Evolutionary conservation across 2,888 invertebrate species (phyloP).

Genomic region (Spisula solida): DNA sequence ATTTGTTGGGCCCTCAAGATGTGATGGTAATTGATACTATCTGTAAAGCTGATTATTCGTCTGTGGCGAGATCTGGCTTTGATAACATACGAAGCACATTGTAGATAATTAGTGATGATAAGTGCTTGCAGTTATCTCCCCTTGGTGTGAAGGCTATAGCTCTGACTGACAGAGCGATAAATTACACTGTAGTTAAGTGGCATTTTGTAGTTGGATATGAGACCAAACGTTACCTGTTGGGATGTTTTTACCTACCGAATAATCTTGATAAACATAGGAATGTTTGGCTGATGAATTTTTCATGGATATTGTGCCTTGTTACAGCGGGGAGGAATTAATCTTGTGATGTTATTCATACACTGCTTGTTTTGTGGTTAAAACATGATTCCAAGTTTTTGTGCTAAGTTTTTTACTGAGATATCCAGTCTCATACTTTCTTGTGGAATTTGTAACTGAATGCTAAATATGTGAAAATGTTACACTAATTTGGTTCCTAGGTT

Average conservation of each 20-base stretch:
- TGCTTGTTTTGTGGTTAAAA: slow-evolving; percentile 11
- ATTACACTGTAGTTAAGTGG: slow-evolving; percentile 54
- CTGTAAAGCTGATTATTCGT: slow-evolving; percentile 21
- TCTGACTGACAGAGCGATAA: slow-evolving; percentile 56
- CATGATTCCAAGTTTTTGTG: not conserved
- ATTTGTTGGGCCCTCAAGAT: slow-evolving; percentile 3
- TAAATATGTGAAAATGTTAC: not conserved
- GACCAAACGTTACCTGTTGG: slow-evolving; percentile 38
- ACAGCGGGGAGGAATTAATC: not conserved
- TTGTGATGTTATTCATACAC: not conserved
- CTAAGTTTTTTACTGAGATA: not conserved
- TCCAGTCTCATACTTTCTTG: not conserved
- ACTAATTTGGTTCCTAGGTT: not conserved
- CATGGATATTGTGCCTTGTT: slow-evolving; percentile 16
- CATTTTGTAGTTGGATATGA: slow-evolving; percentile 42
- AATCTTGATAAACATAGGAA: slow-evolving; percentile 16
- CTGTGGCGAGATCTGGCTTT: slow-evolving; percentile 15
- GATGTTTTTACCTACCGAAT: slow-evolving; percentile 39
- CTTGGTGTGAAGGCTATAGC: slow-evolving; percentile 26
- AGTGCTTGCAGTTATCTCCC: slow-evolving; percentile 45
- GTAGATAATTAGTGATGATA: slow-evolving; percentile 27
- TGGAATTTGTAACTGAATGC: not conserved
- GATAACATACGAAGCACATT: slow-evolving; percentile 13
- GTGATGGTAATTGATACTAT: slow-evolving; percentile 21
- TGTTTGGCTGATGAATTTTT: slow-evolving; percentile 18